Evolutionary conservation across 2,113 vertebrate species (phyloP).

Genomic region (Neotragus pygmaeus): DNA sequence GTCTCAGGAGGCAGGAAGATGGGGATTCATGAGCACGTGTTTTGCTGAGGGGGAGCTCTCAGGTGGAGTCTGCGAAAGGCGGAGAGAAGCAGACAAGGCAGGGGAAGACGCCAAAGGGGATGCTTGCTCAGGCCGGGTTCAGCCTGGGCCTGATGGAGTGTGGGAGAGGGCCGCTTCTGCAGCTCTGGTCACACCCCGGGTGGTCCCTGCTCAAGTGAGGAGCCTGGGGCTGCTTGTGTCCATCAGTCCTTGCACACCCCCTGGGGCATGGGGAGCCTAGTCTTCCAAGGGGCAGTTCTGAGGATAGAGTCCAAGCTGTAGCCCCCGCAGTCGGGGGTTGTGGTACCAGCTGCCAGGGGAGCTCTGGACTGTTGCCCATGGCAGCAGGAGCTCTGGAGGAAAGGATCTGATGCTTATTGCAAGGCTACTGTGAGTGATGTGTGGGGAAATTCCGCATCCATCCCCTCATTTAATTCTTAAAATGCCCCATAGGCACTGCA

Average conservation of each 20-base stretch:
- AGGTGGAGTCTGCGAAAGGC: not conserved
- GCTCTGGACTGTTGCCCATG: not conserved
- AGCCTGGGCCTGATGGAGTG: not conserved
- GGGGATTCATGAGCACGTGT: not conserved
- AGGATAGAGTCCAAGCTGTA: not conserved
- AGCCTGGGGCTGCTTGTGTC: not conserved
- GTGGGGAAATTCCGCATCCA: not conserved
- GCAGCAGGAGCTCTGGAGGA: not conserved
- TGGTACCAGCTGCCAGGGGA: not conserved
- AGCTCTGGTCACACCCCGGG: not conserved
- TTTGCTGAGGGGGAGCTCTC: not conserved
- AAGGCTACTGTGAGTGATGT: not conserved
- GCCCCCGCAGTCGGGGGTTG: not conserved
- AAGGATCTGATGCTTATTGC: not conserved
- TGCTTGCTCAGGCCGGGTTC: not conserved
- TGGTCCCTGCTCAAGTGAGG: not conserved
- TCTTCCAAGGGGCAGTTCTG: not conserved
- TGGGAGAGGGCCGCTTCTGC: not conserved
- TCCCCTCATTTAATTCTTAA: not conserved
- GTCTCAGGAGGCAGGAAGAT: not conserved
- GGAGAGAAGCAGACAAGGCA: not conserved
- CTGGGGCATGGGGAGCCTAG: fast-evolving
- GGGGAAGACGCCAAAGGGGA: not conserved
- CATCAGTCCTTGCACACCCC: not conserved
- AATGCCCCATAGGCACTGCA: not conserved